Base-by-base conservation (phyloP, 2,888 invertebrate species). In the Macaria notata region DNA sequence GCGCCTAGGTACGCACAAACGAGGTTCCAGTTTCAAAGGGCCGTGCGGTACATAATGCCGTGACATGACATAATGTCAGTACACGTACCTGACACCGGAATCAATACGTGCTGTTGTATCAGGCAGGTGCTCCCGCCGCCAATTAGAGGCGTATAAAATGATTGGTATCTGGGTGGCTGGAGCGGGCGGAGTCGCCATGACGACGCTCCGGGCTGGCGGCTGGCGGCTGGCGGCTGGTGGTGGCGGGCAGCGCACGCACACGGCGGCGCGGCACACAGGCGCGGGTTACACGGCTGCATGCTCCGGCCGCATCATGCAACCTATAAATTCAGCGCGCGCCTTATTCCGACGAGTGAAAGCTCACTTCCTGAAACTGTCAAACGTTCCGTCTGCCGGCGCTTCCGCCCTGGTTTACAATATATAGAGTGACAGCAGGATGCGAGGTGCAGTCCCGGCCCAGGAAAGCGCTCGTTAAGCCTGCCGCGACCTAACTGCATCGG, bases 181-280 rank as follows among this genome's bases (percentile, higher is more conserved):
- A 49, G 76, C 76, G 79, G 76, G 78, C 72, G 78, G 78, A 74
- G 86, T 87, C 78, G 75, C 78, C 75, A 86, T 86, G 81, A 75
- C 76, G 74, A 88, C 86, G 81, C 80, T 78, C 81, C 81, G 80
- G 82, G 73, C 76, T 74, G 74, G 75, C 76, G 79, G 71, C 38
- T 38, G 38, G 8, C 8, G 38, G 6, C 38, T 7, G 38, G 6
- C 38, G 38, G 38, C 41, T n/a, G n/a, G n/a, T n/a, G n/a, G 41
- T 8, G 41, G 41, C 41, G 5, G 9, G n/a, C 41, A 19, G 29
- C 44, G 19, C 44, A 44, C 44, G 29, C 44, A 29, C 44, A 29
- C 29, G 4, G 29, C 44, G 69, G 8, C 76, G 76, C 76, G 71
- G 66, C 72, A 69, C 69, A 69, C 70, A 69, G 65, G 69, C 67